phyloP scores from a whole-genome alignment of 2,888 invertebrate genomes.

The Sarcophaga subvicina region DNA sequence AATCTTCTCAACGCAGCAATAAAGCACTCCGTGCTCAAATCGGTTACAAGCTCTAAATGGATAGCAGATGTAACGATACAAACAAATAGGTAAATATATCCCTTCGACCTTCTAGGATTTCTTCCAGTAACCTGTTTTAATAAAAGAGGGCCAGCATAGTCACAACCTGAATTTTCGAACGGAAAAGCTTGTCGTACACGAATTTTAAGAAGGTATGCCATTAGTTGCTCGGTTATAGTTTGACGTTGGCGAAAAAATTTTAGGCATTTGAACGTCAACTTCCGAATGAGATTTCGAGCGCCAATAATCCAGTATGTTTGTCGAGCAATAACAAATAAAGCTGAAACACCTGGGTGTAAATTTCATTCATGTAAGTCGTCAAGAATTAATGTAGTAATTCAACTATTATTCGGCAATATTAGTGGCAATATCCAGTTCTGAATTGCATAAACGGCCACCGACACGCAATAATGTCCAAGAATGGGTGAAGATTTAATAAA shows the following conservation, averaged over 20 bases:
- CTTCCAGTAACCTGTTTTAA: conserved; percentile 8
- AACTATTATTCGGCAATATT: conserved; percentile 27
- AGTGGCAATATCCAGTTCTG: background rate
- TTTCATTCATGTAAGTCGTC: conserved; percentile 33
- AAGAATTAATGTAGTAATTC: conserved; percentile 43
- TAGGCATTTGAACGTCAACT: conserved; percentile 34
- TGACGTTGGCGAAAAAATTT: conserved; percentile 48
- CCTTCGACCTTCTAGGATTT: background rate
- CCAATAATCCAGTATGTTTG: conserved; percentile 64
- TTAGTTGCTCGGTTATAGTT: conserved; percentile 20
- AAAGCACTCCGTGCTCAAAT: conserved; percentile 61
- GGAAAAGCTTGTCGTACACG: conserved; percentile 34
- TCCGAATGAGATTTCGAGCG: conserved; percentile 55
- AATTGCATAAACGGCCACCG: background rate
- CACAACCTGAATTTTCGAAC: conserved; percentile 45
- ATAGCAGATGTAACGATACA: no score
- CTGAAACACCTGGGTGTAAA: conserved; percentile 59
- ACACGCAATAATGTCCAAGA: background rate
- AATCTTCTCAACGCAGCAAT: conserved; percentile 59
- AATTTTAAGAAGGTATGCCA: conserved; percentile 17
- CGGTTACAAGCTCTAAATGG: conserved; percentile 13
- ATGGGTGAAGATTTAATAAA: background rate
- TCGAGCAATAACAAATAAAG: conserved; percentile 61
- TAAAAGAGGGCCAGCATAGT: conserved; percentile 30
- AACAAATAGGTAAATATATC: background rate